Evolutionary conservation across 2,888 invertebrate genomes (phyloP).

Genomic region (Empis stercorea): DNA sequence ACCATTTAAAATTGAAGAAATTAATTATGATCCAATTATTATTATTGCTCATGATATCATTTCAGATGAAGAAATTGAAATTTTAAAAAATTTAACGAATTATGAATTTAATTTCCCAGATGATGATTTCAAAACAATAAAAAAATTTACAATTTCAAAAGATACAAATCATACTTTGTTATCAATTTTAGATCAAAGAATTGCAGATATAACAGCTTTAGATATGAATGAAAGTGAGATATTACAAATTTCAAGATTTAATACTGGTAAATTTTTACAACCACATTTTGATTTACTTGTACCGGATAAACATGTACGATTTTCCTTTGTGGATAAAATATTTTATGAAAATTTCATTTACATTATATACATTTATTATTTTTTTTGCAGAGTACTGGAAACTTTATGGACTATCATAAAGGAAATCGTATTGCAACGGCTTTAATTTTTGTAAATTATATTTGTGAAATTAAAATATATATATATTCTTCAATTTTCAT

Average conservation of each 20-base stretch:
- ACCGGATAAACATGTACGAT: background rate
- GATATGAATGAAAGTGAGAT: conserved; percentile 45
- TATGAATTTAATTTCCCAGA: conserved; percentile 38
- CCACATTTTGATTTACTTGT: background rate
- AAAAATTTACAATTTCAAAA: conserved; percentile 46
- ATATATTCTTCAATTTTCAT: background rate
- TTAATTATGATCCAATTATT: conserved; percentile 37
- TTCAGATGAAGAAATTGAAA: conserved; percentile 42
- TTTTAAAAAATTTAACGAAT: conserved; percentile 39
- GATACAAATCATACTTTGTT: conserved; percentile 24
- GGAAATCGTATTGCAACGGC: conserved; percentile 13
- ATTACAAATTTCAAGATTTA: background rate
- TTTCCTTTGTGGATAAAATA: background rate
- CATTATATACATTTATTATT: background rate
- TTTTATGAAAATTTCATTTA: background rate
- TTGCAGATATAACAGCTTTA: conserved; percentile 43
- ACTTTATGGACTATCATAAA: background rate
- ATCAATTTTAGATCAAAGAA: conserved; percentile 36
- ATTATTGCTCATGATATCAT: conserved; percentile 45
- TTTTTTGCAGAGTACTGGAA: conserved; percentile 51
- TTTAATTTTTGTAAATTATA: conserved; percentile 16
- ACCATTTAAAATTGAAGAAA: background rate
- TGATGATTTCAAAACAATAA: conserved; percentile 10
- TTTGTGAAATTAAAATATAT: background rate
- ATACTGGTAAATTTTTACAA: background rate